Conservation (phyloP, 1,140 invertebrate species). For the Zaprionus taronus region DNA sequence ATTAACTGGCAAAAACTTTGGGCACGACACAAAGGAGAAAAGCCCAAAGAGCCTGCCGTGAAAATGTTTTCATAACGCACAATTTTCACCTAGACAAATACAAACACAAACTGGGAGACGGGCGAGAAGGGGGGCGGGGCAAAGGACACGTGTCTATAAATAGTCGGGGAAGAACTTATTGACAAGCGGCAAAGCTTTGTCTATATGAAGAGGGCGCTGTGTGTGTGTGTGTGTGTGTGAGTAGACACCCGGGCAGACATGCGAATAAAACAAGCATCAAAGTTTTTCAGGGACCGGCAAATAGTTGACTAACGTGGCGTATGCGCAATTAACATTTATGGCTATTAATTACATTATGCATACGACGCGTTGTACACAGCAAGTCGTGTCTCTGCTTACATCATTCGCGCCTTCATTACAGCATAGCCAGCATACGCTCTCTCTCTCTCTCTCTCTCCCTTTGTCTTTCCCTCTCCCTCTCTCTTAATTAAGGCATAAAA, state of each 20-base stretch:
- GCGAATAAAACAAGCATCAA: slow-evolving; percentile 26
- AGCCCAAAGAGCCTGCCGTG: slow-evolving; percentile 24
- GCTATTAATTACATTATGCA: slow-evolving; percentile 76
- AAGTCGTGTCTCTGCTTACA: slow-evolving; percentile 2
- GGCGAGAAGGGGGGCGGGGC: neutral
- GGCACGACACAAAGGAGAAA: slow-evolving; percentile 31
- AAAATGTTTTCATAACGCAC: slow-evolving; percentile 66
- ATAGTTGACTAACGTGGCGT: slow-evolving; percentile 67
- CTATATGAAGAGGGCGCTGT: slow-evolving; percentile 6
- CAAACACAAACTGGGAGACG: slow-evolving; percentile 9
- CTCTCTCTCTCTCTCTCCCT: neutral
- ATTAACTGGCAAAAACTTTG: slow-evolving; percentile 80
- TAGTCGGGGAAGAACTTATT: slow-evolving; percentile 44
- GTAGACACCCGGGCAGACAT: slow-evolving; percentile 5
- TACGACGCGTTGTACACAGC: slow-evolving; percentile 56
- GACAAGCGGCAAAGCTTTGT: slow-evolving; percentile 37
- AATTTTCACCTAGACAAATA: slow-evolving; percentile 59
- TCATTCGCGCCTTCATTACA: slow-evolving; percentile 13
- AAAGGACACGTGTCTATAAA: slow-evolving; percentile 40
- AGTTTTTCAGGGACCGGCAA: slow-evolving; percentile 20
- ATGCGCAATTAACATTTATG: slow-evolving; percentile 82
- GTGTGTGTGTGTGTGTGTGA: neutral
- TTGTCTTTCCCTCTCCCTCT: neutral
- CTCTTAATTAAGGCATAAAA: slow-evolving; percentile 47
- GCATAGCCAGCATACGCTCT: neutral